Conservation (phyloP, 2,888 invertebrate genomes). For the Atethmia centrago region DNA sequence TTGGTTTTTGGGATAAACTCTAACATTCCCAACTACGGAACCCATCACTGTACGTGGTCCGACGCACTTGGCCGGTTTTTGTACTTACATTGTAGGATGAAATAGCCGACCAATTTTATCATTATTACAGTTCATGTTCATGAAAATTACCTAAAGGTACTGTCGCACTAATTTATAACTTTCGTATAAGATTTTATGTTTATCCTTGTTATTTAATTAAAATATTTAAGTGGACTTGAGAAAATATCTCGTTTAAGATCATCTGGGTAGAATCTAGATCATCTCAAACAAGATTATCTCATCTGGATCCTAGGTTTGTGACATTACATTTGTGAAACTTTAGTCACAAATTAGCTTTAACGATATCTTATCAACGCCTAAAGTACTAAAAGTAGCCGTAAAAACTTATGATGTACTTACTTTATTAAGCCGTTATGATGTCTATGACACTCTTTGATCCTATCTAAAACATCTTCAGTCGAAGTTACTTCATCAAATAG, state of each 20-base stretch:
- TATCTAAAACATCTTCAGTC: constrained; percentile 61
- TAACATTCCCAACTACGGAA: no score
- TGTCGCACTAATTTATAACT: no score
- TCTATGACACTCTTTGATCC: constrained; percentile 79
- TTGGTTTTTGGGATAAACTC: no score
- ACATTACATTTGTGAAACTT: constrained; percentile 24
- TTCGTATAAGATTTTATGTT: no score
- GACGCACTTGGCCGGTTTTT: no score
- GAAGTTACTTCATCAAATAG: constrained; percentile 70
- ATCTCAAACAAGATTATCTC: neutral
- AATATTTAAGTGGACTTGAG: neutral
- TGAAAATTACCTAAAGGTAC: no score
- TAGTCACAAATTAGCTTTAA: constrained; percentile 7
- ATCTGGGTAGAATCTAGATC: neutral
- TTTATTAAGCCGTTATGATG: constrained; percentile 76
- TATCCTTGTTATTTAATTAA: no score
- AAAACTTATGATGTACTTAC: constrained; percentile 69
- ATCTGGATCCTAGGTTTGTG: neutral
- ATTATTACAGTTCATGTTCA: no score
- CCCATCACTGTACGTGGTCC: no score
- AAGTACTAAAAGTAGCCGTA: constrained; percentile 16
- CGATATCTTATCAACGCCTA: constrained; percentile 13
- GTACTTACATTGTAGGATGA: no score
- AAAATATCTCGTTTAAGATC: neutral
- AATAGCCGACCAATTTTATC: no score